phyloP scores from a whole-genome alignment of 2,113 vertebrate genomes.

The Calcarius ornatus region DNA sequence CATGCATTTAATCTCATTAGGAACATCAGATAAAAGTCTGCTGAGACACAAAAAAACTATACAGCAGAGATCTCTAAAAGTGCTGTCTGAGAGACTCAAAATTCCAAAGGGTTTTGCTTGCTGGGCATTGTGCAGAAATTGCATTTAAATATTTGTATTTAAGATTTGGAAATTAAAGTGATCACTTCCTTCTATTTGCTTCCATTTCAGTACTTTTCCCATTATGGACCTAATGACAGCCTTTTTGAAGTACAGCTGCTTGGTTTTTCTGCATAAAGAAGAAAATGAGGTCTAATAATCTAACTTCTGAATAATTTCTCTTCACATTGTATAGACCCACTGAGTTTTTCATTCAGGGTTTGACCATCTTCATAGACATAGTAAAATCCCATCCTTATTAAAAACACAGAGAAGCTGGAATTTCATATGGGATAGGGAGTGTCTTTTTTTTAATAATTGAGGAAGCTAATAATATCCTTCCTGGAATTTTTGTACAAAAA shows the following conservation, averaged over 20 bases:
- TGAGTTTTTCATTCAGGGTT: not conserved
- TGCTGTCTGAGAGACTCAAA: not conserved
- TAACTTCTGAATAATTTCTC: not conserved
- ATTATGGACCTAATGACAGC: not conserved
- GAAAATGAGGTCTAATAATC: not conserved
- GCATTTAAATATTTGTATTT: not conserved
- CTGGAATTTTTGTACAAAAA: not conserved
- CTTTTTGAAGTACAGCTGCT: not conserved
- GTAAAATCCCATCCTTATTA: not conserved
- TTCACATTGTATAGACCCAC: not conserved
- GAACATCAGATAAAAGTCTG: not conserved
- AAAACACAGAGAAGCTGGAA: not conserved
- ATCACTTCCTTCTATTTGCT: not conserved
- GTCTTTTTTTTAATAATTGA: not conserved
- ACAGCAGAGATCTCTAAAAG: not conserved
- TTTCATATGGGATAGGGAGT: not conserved
- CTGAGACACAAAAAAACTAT: not conserved
- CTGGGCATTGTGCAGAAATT: not conserved
- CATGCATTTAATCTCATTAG: not conserved
- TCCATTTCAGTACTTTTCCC: not conserved
- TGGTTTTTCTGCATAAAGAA: not conserved
- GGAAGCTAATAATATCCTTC: not conserved
- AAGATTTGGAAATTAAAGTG: not conserved
- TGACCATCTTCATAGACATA: not conserved
- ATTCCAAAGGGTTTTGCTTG: not conserved